Evolutionary conservation across 2,797 vertebrate species (phyloP), one percentile per base, ranked within the genome.

Genomic region (Amphiprion clarkii): DNA sequence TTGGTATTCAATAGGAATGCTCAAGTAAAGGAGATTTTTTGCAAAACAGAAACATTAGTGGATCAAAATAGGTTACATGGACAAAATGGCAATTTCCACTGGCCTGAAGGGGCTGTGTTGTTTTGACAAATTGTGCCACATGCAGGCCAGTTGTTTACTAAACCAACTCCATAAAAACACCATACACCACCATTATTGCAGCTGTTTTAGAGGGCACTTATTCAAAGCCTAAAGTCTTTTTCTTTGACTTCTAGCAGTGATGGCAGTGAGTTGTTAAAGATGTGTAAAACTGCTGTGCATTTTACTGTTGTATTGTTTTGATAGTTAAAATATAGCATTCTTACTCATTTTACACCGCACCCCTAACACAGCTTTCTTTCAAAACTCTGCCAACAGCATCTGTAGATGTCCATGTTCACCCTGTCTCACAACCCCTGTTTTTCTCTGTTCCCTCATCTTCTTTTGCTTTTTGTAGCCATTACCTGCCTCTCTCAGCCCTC

Each of bases 1-100:
- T 93, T 92, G 84, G 88, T 89, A 89, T 95, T 89, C 29, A 46
- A 86, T 70, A 74, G 82, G 79, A 88, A 74, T 75, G 79, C 78
- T 92, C 71, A 77, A 88, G 84, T 81, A 78, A 87, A 84, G 70
- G 67, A 76, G 84, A 81, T 29, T 65, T 80, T 83, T 79, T 70
- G 72, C 56, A 36, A 75, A 83, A 69, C 39, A 74, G 81, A 83
- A 81, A 74, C 74, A 73, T 36, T 72, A 79, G 76, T 79, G 82
- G 70, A 85, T 81, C 23, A 51, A 78, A 88, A 83, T 76, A 39
- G 67, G 66, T 64, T 84, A 67, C 71, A 86, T 82, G 79, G 77
- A 84, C 75, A 78, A 87, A 88, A 82, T 81, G 72, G 78, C 86
- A 83, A 83, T 87, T 87, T 88, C 81, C 76, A 64, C 61, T 0